Conservation (phyloP, 2,797 vertebrate genomes). For the Aphelocoma californica region DNA sequence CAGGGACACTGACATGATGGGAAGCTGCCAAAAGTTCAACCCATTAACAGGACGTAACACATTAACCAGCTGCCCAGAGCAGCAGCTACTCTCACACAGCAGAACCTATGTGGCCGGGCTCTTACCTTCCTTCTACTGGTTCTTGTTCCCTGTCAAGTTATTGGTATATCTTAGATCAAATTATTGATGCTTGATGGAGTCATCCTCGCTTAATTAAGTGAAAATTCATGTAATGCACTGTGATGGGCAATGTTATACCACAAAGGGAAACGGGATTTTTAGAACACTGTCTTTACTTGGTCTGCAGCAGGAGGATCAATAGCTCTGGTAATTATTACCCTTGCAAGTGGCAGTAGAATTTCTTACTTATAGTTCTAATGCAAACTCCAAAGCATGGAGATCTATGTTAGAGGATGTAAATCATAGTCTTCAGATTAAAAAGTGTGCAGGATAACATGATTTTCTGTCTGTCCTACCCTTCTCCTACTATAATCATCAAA, state of each 20-base stretch:
- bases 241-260: background rate
- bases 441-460: background rate
- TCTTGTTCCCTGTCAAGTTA: background rate
- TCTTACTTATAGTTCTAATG: background rate
- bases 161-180: background rate
- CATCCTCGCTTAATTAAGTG: background rate
- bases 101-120: background rate
- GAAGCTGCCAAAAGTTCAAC: constrained; percentile 45
- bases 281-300: background rate
- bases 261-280: background rate
- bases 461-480: background rate
- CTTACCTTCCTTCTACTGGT: background rate
- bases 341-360: background rate
- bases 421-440: background rate
- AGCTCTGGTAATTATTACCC: constrained; percentile 42
- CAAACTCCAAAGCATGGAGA: background rate
- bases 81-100: background rate
- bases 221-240: background rate
- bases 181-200: background rate
- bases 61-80: constrained; percentile 44
- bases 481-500: background rate
- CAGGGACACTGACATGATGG: constrained; percentile 28
- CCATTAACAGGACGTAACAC: constrained; percentile 30
- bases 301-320: constrained; percentile 15
- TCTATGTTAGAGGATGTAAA: background rate